phyloP scores from a whole-genome alignment of 2,888 invertebrate genomes.

The Aporophyla nigra region DNA sequence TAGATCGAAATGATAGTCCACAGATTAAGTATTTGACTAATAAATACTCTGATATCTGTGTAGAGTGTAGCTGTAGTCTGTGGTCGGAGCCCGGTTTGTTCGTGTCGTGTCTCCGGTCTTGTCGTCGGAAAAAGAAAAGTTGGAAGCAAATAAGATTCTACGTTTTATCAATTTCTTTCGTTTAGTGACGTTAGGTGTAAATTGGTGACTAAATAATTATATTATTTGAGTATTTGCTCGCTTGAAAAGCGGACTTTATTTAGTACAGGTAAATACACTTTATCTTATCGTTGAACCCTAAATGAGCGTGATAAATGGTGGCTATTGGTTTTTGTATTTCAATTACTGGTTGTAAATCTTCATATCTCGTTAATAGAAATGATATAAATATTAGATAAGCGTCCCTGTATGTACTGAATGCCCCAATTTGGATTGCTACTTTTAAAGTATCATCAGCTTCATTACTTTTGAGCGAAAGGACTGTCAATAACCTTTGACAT shows the following conservation, averaged over 20 bases:
- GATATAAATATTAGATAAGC: constrained; percentile 20
- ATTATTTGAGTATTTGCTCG: constrained; percentile 27
- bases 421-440: constrained; percentile 31
- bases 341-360: constrained; percentile 24
- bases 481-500: constrained; percentile 91
- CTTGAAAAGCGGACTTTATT: constrained; percentile 27
- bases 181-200: constrained; percentile 37
- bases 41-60: neutral
- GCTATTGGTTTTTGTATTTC: constrained; percentile 40
- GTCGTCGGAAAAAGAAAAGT: constrained; percentile 55
- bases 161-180: constrained; percentile 30
- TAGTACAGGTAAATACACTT: constrained; percentile 60
- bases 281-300: constrained; percentile 46
- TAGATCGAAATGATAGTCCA: neutral
- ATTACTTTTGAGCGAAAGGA: constrained; percentile 75
- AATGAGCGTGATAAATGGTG: constrained; percentile 48
- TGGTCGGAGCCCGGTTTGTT: constrained; percentile 34
- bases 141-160: constrained; percentile 42
- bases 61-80: constrained; percentile 26
- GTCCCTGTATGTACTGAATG: neutral
- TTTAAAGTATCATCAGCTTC: constrained; percentile 39
- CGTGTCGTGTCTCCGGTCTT: constrained; percentile 32
- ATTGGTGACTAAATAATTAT: constrained; percentile 33
- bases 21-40: neutral
- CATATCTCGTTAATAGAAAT: neutral